Conservation (phyloP, 2,888 invertebrate genomes). For the Nomada ruficornis region DNA sequence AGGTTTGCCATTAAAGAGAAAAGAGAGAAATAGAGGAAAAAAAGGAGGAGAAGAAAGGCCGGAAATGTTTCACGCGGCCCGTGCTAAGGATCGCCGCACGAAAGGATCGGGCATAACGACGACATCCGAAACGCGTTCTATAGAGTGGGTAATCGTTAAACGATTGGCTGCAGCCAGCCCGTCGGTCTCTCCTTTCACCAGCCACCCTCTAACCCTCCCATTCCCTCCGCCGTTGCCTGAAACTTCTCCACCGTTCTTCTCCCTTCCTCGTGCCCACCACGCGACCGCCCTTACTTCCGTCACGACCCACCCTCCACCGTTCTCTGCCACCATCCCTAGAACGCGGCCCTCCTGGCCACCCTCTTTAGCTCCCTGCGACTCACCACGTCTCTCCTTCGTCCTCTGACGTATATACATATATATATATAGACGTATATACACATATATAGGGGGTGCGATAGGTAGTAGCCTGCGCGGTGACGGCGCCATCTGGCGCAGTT, state of each 20-base stretch:
- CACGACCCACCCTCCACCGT: conserved; percentile 51
- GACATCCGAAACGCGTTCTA: conserved; percentile 81
- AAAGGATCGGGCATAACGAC: conserved; percentile 78
- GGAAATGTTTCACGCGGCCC: conserved; percentile 44
- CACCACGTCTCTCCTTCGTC: conserved; percentile 29
- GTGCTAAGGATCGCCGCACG: conserved; percentile 62
- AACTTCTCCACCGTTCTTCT: conserved; percentile 76
- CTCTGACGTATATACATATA: neutral
- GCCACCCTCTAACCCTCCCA: conserved; percentile 36
- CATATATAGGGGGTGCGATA: conserved; percentile 14
- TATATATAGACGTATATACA: neutral
- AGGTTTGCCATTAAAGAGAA: conserved; percentile 1
- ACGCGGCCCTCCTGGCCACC: conserved; percentile 39
- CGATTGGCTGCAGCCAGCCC: conserved; percentile 80
- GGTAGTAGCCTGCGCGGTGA: conserved; percentile 68
- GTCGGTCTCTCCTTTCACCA: conserved; percentile 41
- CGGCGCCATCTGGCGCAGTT: conserved; percentile 83
- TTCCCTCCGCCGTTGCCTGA: conserved; percentile 41
- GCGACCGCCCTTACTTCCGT: conserved; percentile 73
- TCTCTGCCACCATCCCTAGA: conserved; percentile 46
- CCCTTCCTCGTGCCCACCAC: conserved; percentile 70
- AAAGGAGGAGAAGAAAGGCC: conserved; percentile 30
- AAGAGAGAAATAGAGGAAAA: conserved; percentile 16
- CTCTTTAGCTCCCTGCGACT: conserved; percentile 49
- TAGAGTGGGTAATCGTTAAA: conserved; percentile 83